Base-by-base conservation (phyloP, 2,797 vertebrate species). In the Phyllotis vaccarum region DNA sequence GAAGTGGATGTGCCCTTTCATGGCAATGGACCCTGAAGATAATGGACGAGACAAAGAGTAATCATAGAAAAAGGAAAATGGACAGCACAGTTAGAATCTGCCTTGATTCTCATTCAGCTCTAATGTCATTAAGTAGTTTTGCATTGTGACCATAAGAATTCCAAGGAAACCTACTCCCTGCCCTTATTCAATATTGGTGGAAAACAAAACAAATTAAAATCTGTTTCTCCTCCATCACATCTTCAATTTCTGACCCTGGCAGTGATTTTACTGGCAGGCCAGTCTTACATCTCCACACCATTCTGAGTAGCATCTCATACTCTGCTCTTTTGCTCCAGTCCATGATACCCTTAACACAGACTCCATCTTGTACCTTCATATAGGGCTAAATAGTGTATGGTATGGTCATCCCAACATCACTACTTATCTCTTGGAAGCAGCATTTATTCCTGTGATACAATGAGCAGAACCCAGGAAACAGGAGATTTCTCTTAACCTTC, bases 11-110 rank as follows among this genome's bases (percentile, higher is more conserved):
- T 5, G 9, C 29, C 49, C 10, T 14, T 37, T 4, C 13, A 10
- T 12, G 78, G 72, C 6, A 43, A 74, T 1, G 8, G 22, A 2
- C 40, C 4, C 11, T 27, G 7, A 12, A 37, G 10, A 37, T 52
- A 31, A 72, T 46, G 21, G 5, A 64, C 66, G 21, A 43, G 4
- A 11, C 1, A 5, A 79, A 70, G 14, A 31, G 22, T 13, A 56
- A 66, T 24, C 37, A 29, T 1, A 2, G 4, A 9, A 62, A 40
- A 3, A 6, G 74, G 0, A 7, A 37, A 0, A 0, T 11, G 17
- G 43, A 5, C 0, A 21, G 31, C 3, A n/a, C 0, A 31, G 46
- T 56, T 2, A 66, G 27, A 3, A n/a, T 58, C 31, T 64, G n/a
- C 4, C 81, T 91, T 86, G 40, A 70, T 37, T 93, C 14, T 37